Evolutionary conservation across 2,113 vertebrate genomes (phyloP), one percentile per base, ranked within the genome.

Genomic region (Ictalurus furcatus): DNA sequence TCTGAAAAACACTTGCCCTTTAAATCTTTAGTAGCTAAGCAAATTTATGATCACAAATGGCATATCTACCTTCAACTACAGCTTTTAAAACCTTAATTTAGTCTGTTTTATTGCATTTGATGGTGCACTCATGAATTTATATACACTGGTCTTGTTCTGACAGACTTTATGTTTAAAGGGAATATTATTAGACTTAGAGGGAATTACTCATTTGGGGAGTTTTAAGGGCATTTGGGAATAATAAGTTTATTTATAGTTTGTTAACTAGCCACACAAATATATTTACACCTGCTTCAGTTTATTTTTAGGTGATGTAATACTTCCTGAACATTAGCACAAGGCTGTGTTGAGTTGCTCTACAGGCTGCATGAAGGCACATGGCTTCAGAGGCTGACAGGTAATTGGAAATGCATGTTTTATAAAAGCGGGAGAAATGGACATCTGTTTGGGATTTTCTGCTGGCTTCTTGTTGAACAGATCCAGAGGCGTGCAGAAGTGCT

Each of bases 341-440:
- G 67, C 88, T 34, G 86, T 74, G 86, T 86, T 89, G 89, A 74
- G 80, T 88, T 90, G 85, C 30, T 59, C 84, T 86, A 44, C 37
- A 79, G 71, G 84, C 84, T 63, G 67, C 73, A 54, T 69, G 2
- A 84, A 87, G 48, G 87, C 88, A 80, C 85, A 84, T 76, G 14
- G 91, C 90, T 88, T 87, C 85, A 83, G 79, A 89, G 85, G 83
- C 82, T 85, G 90, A 80, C 82, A 88, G 88, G 89, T 92, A 92
- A 92, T 92, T 91, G 92, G 87, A 92, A 92, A 90, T 91, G 91
- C 89, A 92, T 92, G 92, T 91, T 92, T 92, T 58, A 91, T 86
- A 85, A 91, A 89, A 71, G 40, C 30, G 6, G 61, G 63, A 85
- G 83, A 91, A 88, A 85, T 61, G 67, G 89, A 91, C 92, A 92